A percentile compares a stretch with the other conserved stretches of the same genome.
Evolutionary conservation across 1,140 invertebrate species (phyloP).

Genomic region (Zophobas atratus): DNA sequence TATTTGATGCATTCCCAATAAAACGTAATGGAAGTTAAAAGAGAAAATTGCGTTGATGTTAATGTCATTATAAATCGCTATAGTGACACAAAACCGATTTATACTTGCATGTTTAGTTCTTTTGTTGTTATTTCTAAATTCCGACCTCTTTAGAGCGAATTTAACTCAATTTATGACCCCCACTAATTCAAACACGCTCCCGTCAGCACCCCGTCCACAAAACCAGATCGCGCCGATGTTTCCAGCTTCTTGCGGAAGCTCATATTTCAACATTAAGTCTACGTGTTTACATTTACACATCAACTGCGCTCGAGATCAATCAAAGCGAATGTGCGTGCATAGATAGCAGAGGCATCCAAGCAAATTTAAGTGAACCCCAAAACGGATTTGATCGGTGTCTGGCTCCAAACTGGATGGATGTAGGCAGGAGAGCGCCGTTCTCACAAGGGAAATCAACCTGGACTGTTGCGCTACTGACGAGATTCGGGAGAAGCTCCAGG

Average conservation of each 20-base stretch:
- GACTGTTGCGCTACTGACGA: constrained; percentile 37
- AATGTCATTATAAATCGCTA: too few species aligned
- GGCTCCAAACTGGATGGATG: constrained; percentile 14
- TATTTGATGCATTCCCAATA: too few species aligned
- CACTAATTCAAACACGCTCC: too few species aligned
- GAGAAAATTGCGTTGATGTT: too few species aligned
- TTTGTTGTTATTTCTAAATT: too few species aligned
- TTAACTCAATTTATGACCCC: too few species aligned
- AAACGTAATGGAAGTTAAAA: too few species aligned
- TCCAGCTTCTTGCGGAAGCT: background rate
- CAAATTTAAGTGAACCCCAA: constrained; percentile 37
- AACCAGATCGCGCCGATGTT: background rate
- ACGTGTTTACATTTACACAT: constrained; percentile 36
- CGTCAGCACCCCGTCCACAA: too few species aligned
- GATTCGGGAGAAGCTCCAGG: constrained; percentile 44
- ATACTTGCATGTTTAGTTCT: too few species aligned
- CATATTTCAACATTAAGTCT: constrained; percentile 24
- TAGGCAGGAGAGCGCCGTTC: constrained; percentile 36
- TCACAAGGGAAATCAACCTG: constrained; percentile 50
- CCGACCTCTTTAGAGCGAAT: too few species aligned
- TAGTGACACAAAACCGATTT: too few species aligned
- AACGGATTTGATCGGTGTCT: constrained; percentile 41
- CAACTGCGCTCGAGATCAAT: constrained; percentile 36
- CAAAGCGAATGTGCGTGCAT: constrained; percentile 36
- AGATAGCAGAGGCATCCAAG: constrained; percentile 32